Percentiles rank a stretch among this genome's conserved stretches.
Evolutionary conservation across 1,140 invertebrate species (phyloP).

Genomic region (Solenopsis fugax): DNA sequence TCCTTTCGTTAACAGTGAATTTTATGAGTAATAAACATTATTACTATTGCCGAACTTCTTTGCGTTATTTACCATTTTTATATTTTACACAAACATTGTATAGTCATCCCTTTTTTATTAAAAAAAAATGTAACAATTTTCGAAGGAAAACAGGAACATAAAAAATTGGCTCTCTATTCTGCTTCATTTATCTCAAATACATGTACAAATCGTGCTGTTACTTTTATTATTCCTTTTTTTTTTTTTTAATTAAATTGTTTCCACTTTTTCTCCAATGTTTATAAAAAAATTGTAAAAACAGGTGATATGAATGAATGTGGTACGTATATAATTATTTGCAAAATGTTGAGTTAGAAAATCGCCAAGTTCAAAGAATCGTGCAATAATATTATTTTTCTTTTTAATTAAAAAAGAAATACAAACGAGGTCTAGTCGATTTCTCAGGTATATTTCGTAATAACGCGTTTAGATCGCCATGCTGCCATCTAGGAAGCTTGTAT

Average conservation of each 20-base stretch:
- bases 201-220: neutral
- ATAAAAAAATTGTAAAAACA: neutral
- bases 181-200: neutral
- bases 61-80: neutral
- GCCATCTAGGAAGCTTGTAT: conserved; percentile 36
- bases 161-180: neutral
- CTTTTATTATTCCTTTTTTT: neutral
- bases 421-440: neutral
- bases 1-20: neutral
- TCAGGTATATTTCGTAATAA: neutral
- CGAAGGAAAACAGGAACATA: neutral
- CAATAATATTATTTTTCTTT: neutral
- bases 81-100: neutral
- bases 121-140: conserved; percentile 11
- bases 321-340: neutral
- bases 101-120: neutral
- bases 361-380: neutral
- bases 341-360: neutral
- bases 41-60: neutral
- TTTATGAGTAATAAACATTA: neutral
- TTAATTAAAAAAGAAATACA: neutral
- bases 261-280: neutral
- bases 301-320: neutral
- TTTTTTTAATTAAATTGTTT: neutral
- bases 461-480: neutral